Base-by-base conservation (phyloP, 2,113 vertebrate genomes). In the Condylura cristata region DNA sequence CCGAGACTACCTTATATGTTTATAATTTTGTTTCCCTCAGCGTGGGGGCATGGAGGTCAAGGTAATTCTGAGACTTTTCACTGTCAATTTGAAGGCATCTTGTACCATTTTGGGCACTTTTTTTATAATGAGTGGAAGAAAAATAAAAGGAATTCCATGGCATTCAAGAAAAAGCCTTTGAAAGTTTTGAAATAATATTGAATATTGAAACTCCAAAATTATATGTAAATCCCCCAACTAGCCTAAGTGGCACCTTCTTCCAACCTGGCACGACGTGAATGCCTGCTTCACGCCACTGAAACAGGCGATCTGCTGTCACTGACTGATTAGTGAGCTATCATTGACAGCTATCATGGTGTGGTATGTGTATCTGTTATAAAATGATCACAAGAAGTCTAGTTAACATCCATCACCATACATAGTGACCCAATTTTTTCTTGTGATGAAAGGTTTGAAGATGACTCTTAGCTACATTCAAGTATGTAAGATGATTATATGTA, bases 41-140 rank as follows among this genome's bases (percentile, higher is more conserved):
- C 39, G n/a, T 20, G 24, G 10, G 24, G 24, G 37, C 66, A 41
- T 34, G 28, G 81, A 17, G 90, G 82, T 56, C 30, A 68, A 81
- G 9, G n/a, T 9, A 11, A 22, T 66, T 91, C 4, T 72, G 22
- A 88, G 63, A 74, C 32, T 65, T 17, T 82, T 92, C 58, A 37
- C 20, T 89, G 60, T 58, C 79, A 65, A 88, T 68, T 78, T 68
- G 18, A 94, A 91, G 30, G n/a, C 53, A 26, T 85, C 53, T n/a
- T 70, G 61, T 24, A 70, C 12, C 46, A 51, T 83, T 83, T 14
- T 61, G 91, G 22, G 32, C 20, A 53, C 82, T 94, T 74, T 30
- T 34, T 34, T 90, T 91, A 79, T 75, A 90, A 87, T 44, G 28
- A 87, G 82, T 71, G 28, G 90, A 90, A 22, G 16, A 80, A 75